Base-by-base conservation (phyloP, 2,888 invertebrate genomes). In the Sussaba pulchella region DNA sequence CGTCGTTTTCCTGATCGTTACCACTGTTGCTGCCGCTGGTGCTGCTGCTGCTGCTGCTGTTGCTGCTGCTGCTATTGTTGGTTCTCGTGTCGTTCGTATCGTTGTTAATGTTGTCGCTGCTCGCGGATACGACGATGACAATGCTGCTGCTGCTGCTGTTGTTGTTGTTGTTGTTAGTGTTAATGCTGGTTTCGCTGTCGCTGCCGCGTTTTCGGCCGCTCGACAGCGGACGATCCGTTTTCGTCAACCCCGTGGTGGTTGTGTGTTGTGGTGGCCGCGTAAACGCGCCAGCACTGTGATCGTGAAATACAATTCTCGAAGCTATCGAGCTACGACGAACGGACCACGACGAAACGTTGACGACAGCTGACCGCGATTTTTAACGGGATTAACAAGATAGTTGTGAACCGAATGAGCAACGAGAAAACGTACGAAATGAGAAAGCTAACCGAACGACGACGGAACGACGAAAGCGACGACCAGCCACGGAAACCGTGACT, bases 241-340 rank as follows among this genome's bases (percentile, higher is more conserved):
- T 81, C 72, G 73, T 81, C 36, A 73, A 73, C 61, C 77, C 69
- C 71, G 80, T 64, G 80, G 54, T 76, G 66, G 57, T 77, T 59
- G 63, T 50, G 31, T 77, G 70, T 50, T 43, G 73, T 67, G 64
- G 50, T 59, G 77, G 77, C 69, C 57, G 77, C 81, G 64, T 73
- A 17, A 70, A 77, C 77, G 73, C 73, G 81, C 81, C 81, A 77
- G 73, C 69, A 64, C 70, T 64, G 50, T 61, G 64, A n/a, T 63
- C 19, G 2, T 9, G 54, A 26, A 47, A 64, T 69, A 52, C 57
- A 50, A 57, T 19, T 12, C 67, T 61, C 71, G 50, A 70, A 39
- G 43, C 52, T 47, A 52, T 24, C n/a, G n/a, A n/a, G n/a, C n/a
- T 39, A 70, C 45, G 39, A 54, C 73, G 57, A 73, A 52, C n/a